Base-by-base conservation (phyloP, 1,140 invertebrate genomes). In the Drosophila bipectinata region DNA sequence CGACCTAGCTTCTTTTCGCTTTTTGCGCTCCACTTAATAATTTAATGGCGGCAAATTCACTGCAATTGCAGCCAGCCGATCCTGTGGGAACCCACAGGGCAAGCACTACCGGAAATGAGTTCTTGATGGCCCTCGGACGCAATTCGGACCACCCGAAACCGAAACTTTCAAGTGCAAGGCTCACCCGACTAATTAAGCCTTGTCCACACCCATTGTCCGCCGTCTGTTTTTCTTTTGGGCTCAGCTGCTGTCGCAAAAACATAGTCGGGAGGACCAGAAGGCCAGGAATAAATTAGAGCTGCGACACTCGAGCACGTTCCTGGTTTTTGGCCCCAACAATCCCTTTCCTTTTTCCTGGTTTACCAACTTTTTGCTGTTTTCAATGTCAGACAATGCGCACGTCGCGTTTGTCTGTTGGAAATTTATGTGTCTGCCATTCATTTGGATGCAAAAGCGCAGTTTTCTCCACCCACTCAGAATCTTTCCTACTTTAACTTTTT, bases 401-500 rank as follows among this genome's bases (percentile, higher is more conserved):
- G 60, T 72, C 37, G 18, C 41, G 15, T 69, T 61, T 82, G 82
- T 82, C 82, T 85, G 82, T 76, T 30, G 48, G 10, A 68, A 88
- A 85, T 85, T 85, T 85, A 85, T 85, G 78, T 85, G 82, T 85
- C 83, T 85, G 82, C 79, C 55, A 61, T 79, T 74, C 74, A 82
- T 66, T 79, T 79, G 51, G 63, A 30, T 72, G 53, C 56, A 18
- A 47, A 47, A 47, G 34, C 4, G 4, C 34, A 37, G 4, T 37
- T 12, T 37, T 3, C 34, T 37, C 34, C 34, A 12, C 34, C 34
- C 34, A 2, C 7, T 10, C 34, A 37, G 49, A 24, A 56, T 68
- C 9, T 24, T 24, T 39, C 14, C 51, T 37, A n/a, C 1, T 7
- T 47, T 64, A 14, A n/a, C 21, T 18, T 18, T 55, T 52, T 45